A percentile compares a stretch with the other conserved stretches of the same genome.
phyloP scores from a whole-genome alignment of 2,113 vertebrate genomes.

The Speoplatyrhinus poulsoni region DNA sequence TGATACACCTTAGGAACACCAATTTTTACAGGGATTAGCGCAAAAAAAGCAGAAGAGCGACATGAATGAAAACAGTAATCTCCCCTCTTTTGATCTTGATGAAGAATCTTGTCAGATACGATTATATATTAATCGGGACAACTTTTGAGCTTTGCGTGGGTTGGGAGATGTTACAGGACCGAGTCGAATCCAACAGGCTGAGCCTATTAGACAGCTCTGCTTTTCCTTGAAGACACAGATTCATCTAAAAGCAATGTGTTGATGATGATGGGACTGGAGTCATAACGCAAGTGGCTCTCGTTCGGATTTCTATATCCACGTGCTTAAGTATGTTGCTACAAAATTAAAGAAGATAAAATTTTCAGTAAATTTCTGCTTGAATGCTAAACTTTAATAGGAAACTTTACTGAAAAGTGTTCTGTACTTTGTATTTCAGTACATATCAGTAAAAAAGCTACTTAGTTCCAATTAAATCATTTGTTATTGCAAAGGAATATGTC shows the following conservation, averaged over 20 bases:
- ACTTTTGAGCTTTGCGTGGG: slow-evolving; percentile 52
- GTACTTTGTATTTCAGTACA: too few relatives aligned
- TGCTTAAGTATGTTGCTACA: slow-evolving; percentile 29
- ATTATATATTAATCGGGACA: slow-evolving; percentile 63
- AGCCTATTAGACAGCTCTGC: slow-evolving; percentile 62
- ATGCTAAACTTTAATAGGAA: too few relatives aligned
- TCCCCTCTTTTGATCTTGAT: slow-evolving; percentile 64
- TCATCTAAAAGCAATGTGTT: slow-evolving; percentile 45
- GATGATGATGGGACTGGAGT: slow-evolving; percentile 36
- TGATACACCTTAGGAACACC: slow-evolving; percentile 27
- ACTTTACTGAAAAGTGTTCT: too few relatives aligned
- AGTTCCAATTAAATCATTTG: too few relatives aligned
- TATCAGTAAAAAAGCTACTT: too few relatives aligned
- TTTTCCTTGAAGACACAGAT: slow-evolving; percentile 61
- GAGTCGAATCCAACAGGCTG: slow-evolving; percentile 53
- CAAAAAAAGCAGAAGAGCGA: slow-evolving; percentile 23
- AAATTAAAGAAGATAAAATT: background rate
- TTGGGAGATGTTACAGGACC: slow-evolving; percentile 1
- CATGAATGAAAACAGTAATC: slow-evolving; percentile 64
- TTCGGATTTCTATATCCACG: slow-evolving; percentile 10
- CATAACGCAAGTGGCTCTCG: slow-evolving; percentile 34
- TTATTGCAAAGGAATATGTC: too few relatives aligned
- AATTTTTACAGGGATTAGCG: slow-evolving; percentile 55
- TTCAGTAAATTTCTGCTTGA: too few relatives aligned
- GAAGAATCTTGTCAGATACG: slow-evolving; percentile 70